Evolutionary conservation across 2,113 vertebrate species (phyloP), one percentile per base, ranked within the genome.

Genomic region (Elanoides forficatus): DNA sequence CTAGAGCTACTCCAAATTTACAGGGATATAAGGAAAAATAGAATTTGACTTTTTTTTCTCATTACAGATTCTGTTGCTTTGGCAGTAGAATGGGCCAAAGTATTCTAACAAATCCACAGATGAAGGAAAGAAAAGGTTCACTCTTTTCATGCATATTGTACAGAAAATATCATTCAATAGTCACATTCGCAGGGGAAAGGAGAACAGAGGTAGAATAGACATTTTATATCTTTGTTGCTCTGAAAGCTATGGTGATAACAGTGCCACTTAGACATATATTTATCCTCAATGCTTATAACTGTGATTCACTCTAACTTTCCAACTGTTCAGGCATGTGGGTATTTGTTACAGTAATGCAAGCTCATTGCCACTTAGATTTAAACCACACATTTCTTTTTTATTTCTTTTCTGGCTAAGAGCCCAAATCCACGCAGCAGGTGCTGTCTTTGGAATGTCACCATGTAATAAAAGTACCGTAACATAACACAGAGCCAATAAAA

Each of bases 361-460:
- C 50, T 71, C 85, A 58, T 43, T 93, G 72, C 72, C 32, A 23
- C 89, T 98, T 40, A 36, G 70, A 95, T 96, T 96, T 95, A 97
- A 97, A 96, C 62, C 36, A 50, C 89, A 93, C 53, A 25, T 97
- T 95, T 91, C 67, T 96, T 97, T 97, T 90, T 93, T 89, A 93
- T 97, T 97, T 96, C 79, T 96, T 98, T 96, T 96, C 95, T 98
- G 96, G 97, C 96, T 95, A 97, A 93, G 38, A 81, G 50, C 96
- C 96, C 93, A 97, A 98, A 97, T 96, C 95, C 90, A 96, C 19
- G 2, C 95, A 98, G 98, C 97, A 98, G 98, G 97, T 98, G 98
- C 96, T 97, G 95, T 96, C 96, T 97, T 48, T 19, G 90, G 97
- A 98, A 98, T 97, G 97, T 97, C 96, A 97, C 93, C 79, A 17